These are phyloP conservation scores for Urocyon cinereoargenteus DNA, from an alignment of 2,797 vertebrate genomes.

Conservation along the genomic window DNA sequence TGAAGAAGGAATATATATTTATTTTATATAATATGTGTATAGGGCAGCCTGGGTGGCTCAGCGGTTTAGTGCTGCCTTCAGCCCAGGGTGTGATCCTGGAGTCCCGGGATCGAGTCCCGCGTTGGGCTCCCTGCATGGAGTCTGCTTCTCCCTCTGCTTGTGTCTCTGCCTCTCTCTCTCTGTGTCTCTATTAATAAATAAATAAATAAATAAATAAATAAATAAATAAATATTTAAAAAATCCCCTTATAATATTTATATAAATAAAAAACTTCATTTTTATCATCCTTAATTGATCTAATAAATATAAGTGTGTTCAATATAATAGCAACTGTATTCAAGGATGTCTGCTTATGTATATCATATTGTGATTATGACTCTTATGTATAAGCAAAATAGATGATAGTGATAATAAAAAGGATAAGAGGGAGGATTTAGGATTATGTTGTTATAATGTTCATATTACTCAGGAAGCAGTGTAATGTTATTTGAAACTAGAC, in stretches of 20 bases:
- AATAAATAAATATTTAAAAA: no score
- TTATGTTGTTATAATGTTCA: not conserved
- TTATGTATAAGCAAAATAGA: not conserved
- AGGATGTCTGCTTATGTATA: not conserved
- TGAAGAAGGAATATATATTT: not conserved
- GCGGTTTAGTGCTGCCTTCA: no score
- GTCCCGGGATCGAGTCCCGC: no score
- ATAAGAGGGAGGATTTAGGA: not conserved
- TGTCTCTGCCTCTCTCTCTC: no score
- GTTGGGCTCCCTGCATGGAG: no score
- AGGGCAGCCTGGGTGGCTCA: no score
- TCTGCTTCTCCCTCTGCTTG: no score
- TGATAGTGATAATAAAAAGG: not conserved
- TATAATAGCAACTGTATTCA: not conserved
- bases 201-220: no score
- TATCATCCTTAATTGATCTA: not conserved
- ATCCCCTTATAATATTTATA: no score
- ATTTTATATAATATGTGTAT: no score
- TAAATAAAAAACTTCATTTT: not conserved
- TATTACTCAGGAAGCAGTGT: not conserved
- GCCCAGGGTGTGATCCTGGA: no score
- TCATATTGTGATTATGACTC: not conserved
- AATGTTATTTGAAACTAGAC: not conserved
- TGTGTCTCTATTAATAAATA: no score
- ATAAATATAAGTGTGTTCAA: not conserved